Percentiles rank a stretch among this genome's conserved stretches.
Conservation (phyloP, 2,113 vertebrate genomes). For the Podarcis raffonei region DNA sequence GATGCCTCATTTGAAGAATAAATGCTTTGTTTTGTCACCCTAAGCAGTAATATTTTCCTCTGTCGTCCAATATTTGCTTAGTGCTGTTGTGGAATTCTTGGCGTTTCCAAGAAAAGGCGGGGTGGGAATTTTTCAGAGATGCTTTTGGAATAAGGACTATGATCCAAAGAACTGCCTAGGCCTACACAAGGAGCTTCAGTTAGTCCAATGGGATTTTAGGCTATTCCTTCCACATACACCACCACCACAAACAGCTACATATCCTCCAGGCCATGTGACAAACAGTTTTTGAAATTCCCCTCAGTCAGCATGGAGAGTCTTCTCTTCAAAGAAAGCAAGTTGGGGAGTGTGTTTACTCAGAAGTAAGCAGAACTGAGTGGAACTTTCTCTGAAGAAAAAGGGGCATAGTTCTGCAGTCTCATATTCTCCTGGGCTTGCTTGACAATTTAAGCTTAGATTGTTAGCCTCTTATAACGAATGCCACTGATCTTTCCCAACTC, state of each 20-base stretch:
- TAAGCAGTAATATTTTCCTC: neutral
- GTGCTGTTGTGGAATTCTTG: neutral
- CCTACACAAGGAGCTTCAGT: neutral
- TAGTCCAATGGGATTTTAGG: too few species aligned
- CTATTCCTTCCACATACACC: too few species aligned
- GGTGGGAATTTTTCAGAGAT: neutral
- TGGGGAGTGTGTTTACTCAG: neutral
- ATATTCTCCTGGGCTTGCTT: neutral
- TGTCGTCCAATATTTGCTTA: neutral
- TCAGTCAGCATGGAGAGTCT: neutral
- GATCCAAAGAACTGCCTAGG: neutral
- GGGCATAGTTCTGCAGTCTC: neutral
- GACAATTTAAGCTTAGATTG: neutral
- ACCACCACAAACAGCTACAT: too few species aligned
- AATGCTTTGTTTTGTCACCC: neutral
- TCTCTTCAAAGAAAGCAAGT: neutral
- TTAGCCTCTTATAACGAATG: too few species aligned
- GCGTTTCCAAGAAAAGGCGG: neutral
- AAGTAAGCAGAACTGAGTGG: neutral
- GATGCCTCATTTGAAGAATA: neutral
- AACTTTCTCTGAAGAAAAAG: neutral
- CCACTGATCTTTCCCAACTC: too few species aligned
- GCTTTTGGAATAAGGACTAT: neutral
- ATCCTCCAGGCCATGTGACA: neutral
- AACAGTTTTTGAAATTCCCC: neutral